Evolutionary conservation across 2,797 vertebrate genomes (phyloP).

Genomic region (Rhincodon typus): DNA sequence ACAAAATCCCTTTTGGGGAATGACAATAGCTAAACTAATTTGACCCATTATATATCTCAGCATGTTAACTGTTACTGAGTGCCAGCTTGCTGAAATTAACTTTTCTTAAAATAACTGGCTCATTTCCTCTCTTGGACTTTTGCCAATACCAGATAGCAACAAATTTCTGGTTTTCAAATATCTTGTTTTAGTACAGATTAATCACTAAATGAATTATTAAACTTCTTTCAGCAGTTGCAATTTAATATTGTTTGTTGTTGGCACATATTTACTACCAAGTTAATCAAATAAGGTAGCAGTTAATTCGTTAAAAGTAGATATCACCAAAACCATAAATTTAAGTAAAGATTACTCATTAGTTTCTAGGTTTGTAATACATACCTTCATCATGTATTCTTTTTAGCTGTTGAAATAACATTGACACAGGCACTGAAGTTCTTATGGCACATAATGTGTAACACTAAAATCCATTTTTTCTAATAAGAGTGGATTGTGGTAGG

Average conservation of each 20-base stretch:
- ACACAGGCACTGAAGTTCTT: background rate
- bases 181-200: slow-evolving; percentile 19
- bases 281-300: background rate
- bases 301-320: slow-evolving; percentile 12
- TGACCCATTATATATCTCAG: background rate
- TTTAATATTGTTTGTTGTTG: slow-evolving; percentile 1
- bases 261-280: background rate
- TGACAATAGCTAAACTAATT: background rate
- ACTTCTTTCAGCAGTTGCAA: background rate
- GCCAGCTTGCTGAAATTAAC: background rate
- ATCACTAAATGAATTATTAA: slow-evolving; percentile 29
- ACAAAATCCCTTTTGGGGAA: background rate
- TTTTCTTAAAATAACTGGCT: background rate
- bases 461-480: background rate
- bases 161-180: slow-evolving; percentile 3
- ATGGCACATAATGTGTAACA: background rate
- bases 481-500: background rate
- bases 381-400: background rate
- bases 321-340: background rate
- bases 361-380: background rate
- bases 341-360: background rate
- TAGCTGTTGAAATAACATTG: background rate
- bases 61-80: background rate
- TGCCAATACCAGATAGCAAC: slow-evolving; percentile 11
- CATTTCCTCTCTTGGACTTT: slow-evolving; percentile 13